phyloP scores from a whole-genome alignment of 2,797 vertebrate species.

The Podarcis lilfordi region DNA sequence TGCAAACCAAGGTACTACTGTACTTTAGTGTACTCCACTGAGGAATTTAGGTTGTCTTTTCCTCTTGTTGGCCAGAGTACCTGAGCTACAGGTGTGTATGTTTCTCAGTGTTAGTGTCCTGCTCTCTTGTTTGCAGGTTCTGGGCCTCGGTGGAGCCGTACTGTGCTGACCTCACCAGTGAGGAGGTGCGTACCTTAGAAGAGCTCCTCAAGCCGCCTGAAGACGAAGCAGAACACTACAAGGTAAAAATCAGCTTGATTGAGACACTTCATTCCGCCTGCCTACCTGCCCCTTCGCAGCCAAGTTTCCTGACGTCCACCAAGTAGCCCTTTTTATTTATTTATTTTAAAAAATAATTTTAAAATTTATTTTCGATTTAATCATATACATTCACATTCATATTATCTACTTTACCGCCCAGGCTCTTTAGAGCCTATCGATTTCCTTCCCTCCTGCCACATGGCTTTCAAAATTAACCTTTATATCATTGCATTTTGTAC shows the following conservation, averaged over 20 bases:
- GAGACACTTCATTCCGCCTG: accelerated
- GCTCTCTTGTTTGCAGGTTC: slow-evolving; percentile 79
- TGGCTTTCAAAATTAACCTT: no score
- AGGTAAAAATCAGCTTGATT: slow-evolving; percentile 76
- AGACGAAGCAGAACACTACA: slow-evolving; percentile 96
- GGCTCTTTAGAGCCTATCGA: no score
- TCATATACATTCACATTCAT: no score
- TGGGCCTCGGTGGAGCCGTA: slow-evolving; percentile 98
- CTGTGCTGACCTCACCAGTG: slow-evolving; percentile 95
- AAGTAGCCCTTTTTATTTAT: no score
- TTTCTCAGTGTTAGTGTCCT: neutral
- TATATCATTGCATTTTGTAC: no score
- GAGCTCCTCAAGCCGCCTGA: slow-evolving; percentile 95
- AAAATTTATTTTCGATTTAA: no score
- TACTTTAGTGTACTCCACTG: neutral
- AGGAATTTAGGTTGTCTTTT: neutral
- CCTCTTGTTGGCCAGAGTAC: neutral
- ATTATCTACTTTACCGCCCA: no score
- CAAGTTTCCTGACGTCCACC: neutral
- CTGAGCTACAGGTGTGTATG: neutral
- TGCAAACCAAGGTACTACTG: neutral
- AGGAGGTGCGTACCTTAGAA: slow-evolving; percentile 94
- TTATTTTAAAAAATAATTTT: no score
- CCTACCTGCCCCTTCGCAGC: neutral
- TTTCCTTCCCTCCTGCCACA: no score